These are phyloP conservation scores for Leuciscus idus DNA, from an alignment of 2,113 vertebrate genomes.

Conservation along the genomic window DNA sequence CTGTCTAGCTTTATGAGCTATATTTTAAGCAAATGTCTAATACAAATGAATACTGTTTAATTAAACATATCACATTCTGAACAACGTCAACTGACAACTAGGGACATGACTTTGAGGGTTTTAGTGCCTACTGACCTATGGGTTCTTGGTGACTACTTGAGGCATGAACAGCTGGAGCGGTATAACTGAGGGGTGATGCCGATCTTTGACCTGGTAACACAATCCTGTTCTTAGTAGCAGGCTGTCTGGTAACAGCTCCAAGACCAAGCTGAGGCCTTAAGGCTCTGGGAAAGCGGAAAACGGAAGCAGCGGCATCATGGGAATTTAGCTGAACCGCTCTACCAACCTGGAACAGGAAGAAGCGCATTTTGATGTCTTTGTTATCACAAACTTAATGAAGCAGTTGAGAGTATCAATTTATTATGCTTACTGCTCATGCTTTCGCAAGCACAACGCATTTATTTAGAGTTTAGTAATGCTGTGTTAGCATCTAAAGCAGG, in stretches of 20 bases:
- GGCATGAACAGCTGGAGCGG: constrained; percentile 69
- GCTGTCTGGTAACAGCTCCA: constrained; percentile 85
- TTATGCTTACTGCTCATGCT: neutral
- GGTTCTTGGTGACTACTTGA: constrained; percentile 75
- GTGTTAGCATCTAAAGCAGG: neutral
- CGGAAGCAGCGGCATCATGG: constrained; percentile 71
- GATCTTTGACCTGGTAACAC: constrained; percentile 84
- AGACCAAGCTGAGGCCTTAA: constrained; percentile 90
- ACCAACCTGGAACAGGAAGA: constrained; percentile 41
- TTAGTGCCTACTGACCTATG: constrained; percentile 74
- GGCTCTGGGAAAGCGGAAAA: constrained; percentile 86
- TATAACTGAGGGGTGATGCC: constrained; percentile 74
- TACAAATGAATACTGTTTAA: neutral
- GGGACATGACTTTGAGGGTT: neutral
- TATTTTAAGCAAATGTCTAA: neutral
- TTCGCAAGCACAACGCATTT: neutral
- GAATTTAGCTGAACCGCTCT: constrained; percentile 50
- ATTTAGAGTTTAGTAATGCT: neutral
- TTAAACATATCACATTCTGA: neutral
- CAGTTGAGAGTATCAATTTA: neutral
- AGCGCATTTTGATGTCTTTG: neutral
- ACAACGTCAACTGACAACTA: neutral
- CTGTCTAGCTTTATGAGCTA: neutral
- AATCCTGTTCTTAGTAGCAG: constrained; percentile 84
- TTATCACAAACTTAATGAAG: neutral